Percentiles rank a stretch among this genome's conserved stretches.
phyloP scores from a whole-genome alignment of 2,797 vertebrate genomes.

The Dryobates pubescens region DNA sequence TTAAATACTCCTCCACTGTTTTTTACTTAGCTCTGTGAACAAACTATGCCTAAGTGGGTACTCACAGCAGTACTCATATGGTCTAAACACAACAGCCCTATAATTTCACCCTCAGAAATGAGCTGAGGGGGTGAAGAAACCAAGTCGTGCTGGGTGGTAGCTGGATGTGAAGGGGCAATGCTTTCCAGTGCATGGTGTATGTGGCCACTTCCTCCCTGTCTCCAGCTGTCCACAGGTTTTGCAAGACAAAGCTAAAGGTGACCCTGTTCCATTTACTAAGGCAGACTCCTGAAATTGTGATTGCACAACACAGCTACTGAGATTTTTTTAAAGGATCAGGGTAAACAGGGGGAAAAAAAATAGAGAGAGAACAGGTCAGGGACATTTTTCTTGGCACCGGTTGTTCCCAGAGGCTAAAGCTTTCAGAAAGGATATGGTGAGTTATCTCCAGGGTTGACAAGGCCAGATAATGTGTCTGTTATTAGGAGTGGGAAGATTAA shows the following conservation, averaged over 20 bases:
- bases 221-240: neutral
- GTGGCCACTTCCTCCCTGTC: accelerated
- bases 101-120: neutral
- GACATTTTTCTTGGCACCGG: constrained; percentile 33
- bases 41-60: neutral
- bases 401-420: neutral
- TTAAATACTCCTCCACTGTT: neutral
- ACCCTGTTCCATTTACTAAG: neutral
- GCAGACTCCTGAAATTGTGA: neutral
- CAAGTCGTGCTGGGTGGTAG: no score
- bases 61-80: accelerated
- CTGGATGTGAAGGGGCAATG: neutral
- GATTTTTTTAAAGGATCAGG: neutral
- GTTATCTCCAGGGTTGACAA: constrained; percentile 38
- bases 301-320: neutral
- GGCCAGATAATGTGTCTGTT: constrained; percentile 8
- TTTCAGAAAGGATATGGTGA: constrained; percentile 14
- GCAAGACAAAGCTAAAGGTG: neutral
- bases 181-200: neutral
- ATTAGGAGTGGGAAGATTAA: constrained; percentile 36
- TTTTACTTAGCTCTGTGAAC: neutral
- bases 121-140: neutral
- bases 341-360: neutral
- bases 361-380: neutral
- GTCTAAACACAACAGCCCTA: neutral